phyloP scores from a whole-genome alignment of 2,113 vertebrate genomes.

The Myotis yumanensis region DNA sequence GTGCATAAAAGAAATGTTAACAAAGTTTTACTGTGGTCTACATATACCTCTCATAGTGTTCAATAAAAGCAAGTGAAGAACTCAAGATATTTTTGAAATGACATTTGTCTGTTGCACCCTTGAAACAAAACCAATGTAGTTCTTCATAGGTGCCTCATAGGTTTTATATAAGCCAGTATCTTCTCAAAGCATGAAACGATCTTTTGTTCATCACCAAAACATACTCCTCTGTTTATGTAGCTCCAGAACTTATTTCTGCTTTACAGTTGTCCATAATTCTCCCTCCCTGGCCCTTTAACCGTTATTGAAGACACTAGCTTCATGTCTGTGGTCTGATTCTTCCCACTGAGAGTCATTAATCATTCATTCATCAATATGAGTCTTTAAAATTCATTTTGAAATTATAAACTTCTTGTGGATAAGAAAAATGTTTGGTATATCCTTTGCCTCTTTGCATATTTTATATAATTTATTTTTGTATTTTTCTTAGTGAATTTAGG shows the following conservation, averaged over 20 bases:
- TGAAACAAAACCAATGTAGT: neutral
- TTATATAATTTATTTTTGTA: slow-evolving; percentile 7
- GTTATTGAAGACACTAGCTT: neutral
- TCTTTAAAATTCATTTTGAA: slow-evolving; percentile 8
- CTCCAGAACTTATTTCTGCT: neutral
- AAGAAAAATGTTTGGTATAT: neutral
- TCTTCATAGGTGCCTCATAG: neutral
- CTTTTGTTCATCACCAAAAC: neutral
- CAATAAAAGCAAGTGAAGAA: neutral
- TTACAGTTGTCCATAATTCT: neutral
- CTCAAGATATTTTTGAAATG: slow-evolving; percentile 13
- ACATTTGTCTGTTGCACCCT: neutral
- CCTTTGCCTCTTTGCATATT: neutral
- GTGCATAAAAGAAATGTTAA: neutral
- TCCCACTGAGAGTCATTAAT: neutral
- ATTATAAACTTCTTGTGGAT: neutral
- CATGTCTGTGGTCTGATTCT: neutral
- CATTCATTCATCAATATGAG: neutral
- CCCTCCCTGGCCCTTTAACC: neutral
- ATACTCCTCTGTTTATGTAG: neutral
- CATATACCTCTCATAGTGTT: neutral
- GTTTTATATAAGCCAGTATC: neutral
- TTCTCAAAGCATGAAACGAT: neutral
- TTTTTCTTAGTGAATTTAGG: neutral
- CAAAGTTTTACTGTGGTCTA: neutral